These are phyloP conservation scores for Elysia crispata DNA, from an alignment of 2,888 invertebrate species.

Conservation along the genomic window DNA sequence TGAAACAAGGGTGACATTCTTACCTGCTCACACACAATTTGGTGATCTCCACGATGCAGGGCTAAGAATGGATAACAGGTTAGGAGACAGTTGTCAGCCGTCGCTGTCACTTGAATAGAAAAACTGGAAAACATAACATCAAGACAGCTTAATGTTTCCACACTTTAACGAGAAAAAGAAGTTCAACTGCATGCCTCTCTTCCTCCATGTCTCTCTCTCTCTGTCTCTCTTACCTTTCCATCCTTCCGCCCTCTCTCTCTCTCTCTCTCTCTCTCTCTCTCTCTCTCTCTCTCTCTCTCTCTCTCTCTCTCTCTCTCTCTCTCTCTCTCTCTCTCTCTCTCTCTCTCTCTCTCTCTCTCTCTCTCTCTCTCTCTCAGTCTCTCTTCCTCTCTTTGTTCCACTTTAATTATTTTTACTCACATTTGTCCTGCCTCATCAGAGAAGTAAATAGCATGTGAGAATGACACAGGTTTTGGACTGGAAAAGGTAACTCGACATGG, in stretches of 20 bases:
- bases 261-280: too few relatives aligned
- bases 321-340: too few relatives aligned
- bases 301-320: too few relatives aligned
- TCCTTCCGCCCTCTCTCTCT: too few relatives aligned
- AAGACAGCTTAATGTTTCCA: too few relatives aligned
- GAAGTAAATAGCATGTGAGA: slow-evolving; percentile 69
- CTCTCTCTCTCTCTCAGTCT: too few relatives aligned
- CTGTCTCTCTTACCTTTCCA: too few relatives aligned
- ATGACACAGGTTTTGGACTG: slow-evolving; percentile 73
- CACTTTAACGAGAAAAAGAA: background rate
- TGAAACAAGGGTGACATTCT: background rate
- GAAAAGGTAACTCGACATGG: slow-evolving; percentile 70
- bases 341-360: too few relatives aligned
- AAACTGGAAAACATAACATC: slow-evolving; percentile 69
- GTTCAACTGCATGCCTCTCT: too few relatives aligned
- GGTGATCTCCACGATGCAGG: slow-evolving; percentile 74
- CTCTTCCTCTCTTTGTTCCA: too few relatives aligned
- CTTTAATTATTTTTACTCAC: slow-evolving; percentile 55
- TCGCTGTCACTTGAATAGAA: slow-evolving; percentile 71
- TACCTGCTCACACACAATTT: slow-evolving; percentile 77
- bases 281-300: too few relatives aligned
- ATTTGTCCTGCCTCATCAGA: slow-evolving; percentile 67
- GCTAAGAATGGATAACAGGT: slow-evolving; percentile 77
- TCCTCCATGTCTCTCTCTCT: too few relatives aligned
- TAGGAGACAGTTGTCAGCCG: slow-evolving; percentile 77